Evolutionary conservation across 2,888 invertebrate genomes (phyloP).

Genomic region (Dasypolia templi): DNA sequence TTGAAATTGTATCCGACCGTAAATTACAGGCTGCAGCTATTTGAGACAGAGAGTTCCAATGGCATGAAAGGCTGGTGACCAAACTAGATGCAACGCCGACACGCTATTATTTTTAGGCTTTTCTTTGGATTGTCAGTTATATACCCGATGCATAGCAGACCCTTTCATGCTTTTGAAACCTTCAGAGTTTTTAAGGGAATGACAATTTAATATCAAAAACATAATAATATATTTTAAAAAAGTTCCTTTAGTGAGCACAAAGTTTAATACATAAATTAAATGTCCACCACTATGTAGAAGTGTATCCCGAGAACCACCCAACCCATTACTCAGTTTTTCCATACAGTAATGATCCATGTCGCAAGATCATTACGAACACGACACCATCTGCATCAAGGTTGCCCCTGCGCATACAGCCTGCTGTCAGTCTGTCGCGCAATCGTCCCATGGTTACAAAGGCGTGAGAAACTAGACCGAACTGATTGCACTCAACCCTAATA

Average conservation of each 20-base stretch:
- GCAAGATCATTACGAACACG: constrained; percentile 43
- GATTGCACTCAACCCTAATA: constrained; percentile 48
- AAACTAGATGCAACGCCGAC: not conserved
- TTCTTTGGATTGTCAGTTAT: not conserved
- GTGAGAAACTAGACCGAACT: constrained; percentile 60
- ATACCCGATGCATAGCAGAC: not conserved
- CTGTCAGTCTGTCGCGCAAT: constrained; percentile 59
- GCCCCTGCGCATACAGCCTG: constrained; percentile 37
- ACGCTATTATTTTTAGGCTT: not conserved
- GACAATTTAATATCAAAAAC: not conserved
- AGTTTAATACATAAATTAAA: not conserved
- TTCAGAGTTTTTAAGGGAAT: not conserved
- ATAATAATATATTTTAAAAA: too few species aligned
- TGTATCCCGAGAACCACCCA: not conserved
- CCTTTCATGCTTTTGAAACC: not conserved
- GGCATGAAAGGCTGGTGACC: not conserved
- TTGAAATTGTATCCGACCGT: not conserved
- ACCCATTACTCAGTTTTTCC: not conserved
- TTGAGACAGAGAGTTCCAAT: not conserved
- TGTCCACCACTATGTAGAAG: not conserved
- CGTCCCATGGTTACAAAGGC: constrained; percentile 59
- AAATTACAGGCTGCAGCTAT: constrained; percentile 5
- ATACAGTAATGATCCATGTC: constrained; percentile 34
- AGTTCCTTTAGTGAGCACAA: not conserved
- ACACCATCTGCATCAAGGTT: constrained; percentile 54